These are phyloP conservation scores for Paratilapia polleni DNA, from an alignment of 2,113 vertebrate genomes.

Conservation along the genomic window DNA sequence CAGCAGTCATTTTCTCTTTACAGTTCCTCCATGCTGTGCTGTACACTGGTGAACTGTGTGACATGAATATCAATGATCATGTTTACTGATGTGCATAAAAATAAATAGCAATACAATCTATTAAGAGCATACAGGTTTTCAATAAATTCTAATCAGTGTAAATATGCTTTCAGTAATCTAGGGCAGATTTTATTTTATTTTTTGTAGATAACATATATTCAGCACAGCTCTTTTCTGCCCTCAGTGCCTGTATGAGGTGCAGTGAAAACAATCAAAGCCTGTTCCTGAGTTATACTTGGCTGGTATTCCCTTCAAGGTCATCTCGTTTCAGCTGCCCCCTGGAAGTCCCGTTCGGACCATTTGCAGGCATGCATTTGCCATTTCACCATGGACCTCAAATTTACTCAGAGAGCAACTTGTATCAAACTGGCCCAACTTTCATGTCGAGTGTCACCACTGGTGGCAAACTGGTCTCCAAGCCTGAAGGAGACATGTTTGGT, in stretches of 20 bases:
- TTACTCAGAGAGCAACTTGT: neutral
- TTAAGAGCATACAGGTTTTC: slow-evolving; percentile 6
- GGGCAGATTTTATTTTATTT: neutral
- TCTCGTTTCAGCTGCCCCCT: neutral
- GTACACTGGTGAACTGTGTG: neutral
- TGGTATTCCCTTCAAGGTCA: neutral
- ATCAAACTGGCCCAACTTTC: neutral
- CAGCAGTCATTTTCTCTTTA: slow-evolving; percentile 13
- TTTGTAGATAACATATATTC: neutral
- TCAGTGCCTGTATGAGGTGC: neutral
- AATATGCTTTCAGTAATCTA: slow-evolving; percentile 5
- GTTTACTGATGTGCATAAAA: slow-evolving; percentile 23
- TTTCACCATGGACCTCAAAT: neutral
- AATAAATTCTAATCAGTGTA: slow-evolving; percentile 26
- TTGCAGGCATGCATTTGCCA: neutral
- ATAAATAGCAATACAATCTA: slow-evolving; percentile 4
- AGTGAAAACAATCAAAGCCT: neutral
- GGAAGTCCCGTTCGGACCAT: neutral
- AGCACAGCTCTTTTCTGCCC: neutral
- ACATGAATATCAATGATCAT: slow-evolving; percentile 37
- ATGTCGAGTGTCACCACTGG: neutral
- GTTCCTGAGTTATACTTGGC: neutral
- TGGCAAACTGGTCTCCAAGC: too few species aligned
- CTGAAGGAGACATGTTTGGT: too few species aligned
- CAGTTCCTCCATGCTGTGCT: neutral